phyloP scores from a whole-genome alignment of 92 coral and sea anemone species.

The Siderastrea siderea region DNA sequence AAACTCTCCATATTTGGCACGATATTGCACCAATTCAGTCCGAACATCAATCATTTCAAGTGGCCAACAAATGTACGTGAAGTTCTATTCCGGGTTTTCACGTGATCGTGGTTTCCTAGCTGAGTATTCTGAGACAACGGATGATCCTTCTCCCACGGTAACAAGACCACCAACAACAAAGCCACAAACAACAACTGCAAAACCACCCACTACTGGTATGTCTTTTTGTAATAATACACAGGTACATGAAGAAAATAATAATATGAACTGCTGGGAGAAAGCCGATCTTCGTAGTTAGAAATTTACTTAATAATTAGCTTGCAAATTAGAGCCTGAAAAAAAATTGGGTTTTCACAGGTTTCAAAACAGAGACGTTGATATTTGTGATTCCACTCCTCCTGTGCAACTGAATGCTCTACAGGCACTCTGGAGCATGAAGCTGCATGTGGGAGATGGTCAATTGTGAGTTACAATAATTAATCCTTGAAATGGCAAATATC shows the following conservation, averaged over 20 bases:
- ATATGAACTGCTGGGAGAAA: background rate
- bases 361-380: too few relatives aligned
- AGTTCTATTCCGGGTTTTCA: background rate
- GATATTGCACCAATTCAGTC: background rate
- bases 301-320: too few relatives aligned
- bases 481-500: too few relatives aligned
- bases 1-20: conserved; percentile 15
- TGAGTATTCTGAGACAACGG: conserved; percentile 12
- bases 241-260: too few relatives aligned
- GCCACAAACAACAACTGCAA: background rate
- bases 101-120: conserved; percentile 12
- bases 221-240: background rate
- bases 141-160: background rate
- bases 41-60: conserved; percentile 7
- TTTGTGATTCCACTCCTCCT: too few relatives aligned
- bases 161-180: background rate
- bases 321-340: too few relatives aligned
- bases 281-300: background rate
- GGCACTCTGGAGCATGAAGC: too few relatives aligned
- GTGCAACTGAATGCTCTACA: too few relatives aligned
- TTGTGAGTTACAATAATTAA: too few relatives aligned
- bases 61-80: conserved; percentile 32
- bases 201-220: background rate
- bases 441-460: too few relatives aligned
- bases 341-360: too few relatives aligned